Conservation (phyloP, 2,797 vertebrate species). For the Coregonus ussuriensis region DNA sequence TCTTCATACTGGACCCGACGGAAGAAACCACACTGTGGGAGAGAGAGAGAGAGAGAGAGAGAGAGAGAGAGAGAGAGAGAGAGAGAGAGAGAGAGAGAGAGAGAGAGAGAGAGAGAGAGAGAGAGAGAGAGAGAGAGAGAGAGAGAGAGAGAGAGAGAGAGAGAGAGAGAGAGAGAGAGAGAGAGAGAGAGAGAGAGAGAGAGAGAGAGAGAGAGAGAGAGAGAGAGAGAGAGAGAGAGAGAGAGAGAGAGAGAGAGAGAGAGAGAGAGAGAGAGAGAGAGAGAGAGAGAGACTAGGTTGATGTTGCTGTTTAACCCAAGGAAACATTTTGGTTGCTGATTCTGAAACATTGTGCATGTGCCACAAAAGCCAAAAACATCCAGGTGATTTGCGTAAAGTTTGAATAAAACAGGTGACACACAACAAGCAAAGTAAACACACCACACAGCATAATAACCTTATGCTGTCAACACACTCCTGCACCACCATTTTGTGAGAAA, state of each 20-base stretch:
- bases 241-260: not conserved
- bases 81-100: not conserved
- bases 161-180: not conserved
- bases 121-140: not conserved
- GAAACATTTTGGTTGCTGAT: not conserved
- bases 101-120: not conserved
- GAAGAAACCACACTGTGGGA: conserved; percentile 89
- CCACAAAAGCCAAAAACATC: not conserved
- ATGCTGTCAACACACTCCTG: not conserved
- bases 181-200: not conserved
- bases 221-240: not conserved
- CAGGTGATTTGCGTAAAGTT: not conserved
- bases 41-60: not conserved
- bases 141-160: not conserved
- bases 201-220: not conserved
- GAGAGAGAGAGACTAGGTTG: not conserved
- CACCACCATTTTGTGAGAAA: not conserved
- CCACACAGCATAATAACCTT: not conserved
- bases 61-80: not conserved
- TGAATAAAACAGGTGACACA: not conserved
- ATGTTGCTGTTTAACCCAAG: no score
- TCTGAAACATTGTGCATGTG: not conserved
- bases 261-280: not conserved
- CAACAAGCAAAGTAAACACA: not conserved
- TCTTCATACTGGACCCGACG: conserved; percentile 83